Evolutionary conservation across 1,140 invertebrate species (phyloP).

Genomic region (Microplitis mediator): DNA sequence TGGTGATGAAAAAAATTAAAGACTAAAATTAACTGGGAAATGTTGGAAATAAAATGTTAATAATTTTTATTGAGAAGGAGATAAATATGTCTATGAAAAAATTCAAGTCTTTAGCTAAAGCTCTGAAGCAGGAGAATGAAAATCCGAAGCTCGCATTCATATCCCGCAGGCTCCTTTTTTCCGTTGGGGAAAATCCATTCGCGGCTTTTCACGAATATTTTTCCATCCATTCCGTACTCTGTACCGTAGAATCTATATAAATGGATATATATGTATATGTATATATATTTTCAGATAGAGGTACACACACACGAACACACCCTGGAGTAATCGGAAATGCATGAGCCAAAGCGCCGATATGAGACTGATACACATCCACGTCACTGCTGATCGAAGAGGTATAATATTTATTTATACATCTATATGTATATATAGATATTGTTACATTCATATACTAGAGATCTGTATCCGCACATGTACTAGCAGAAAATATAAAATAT

Average conservation of each 20-base stretch:
- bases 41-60: no score
- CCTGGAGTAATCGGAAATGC: slow-evolving; percentile 8
- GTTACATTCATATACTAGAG: no score
- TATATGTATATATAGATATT: no score
- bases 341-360: neutral
- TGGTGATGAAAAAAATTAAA: no score
- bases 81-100: neutral
- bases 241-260: neutral
- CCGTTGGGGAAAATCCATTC: slow-evolving; percentile 1
- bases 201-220: slow-evolving; percentile 17
- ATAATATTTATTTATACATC: neutral
- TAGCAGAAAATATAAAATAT: slow-evolving; percentile 3
- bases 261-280: no score
- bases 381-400: slow-evolving; percentile 9
- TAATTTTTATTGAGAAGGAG: no score
- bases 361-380: neutral
- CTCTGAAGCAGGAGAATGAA: neutral
- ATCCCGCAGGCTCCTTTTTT: neutral
- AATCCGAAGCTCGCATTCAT: slow-evolving; percentile 6
- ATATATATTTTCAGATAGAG: no score
- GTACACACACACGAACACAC: neutral
- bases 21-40: no score
- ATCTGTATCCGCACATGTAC: neutral
- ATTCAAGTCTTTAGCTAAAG: neutral
- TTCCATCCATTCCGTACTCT: slow-evolving; percentile 4